Evolutionary conservation across 2,888 invertebrate species (phyloP).

Genomic region (Agrochola circellaris): DNA sequence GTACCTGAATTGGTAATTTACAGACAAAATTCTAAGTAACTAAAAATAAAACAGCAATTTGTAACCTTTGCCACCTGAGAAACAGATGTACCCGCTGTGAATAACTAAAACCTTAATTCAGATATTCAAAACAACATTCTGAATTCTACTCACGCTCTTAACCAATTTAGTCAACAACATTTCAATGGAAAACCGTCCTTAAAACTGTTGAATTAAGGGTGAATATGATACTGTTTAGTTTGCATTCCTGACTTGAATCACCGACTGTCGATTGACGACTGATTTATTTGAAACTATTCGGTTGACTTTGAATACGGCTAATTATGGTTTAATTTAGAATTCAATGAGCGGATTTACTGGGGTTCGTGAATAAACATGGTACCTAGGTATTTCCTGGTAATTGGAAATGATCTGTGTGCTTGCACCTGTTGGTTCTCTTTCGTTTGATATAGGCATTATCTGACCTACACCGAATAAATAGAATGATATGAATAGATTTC

Average conservation of each 20-base stretch:
- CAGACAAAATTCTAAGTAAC: neutral
- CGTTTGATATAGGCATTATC: neutral
- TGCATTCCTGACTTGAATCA: slow-evolving; percentile 2
- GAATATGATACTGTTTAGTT: neutral
- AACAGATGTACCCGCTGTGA: slow-evolving; percentile 31
- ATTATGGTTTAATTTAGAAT: slow-evolving; percentile 47
- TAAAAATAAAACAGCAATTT: slow-evolving; percentile 8
- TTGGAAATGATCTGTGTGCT: neutral
- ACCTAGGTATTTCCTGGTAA: neutral
- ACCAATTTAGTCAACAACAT: slow-evolving; percentile 6
- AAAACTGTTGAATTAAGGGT: accelerated
- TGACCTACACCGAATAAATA: neutral
- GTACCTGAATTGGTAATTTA: neutral
- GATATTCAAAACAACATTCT: slow-evolving; percentile 52
- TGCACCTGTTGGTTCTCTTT: neutral
- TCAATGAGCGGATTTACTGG: slow-evolving; percentile 10
- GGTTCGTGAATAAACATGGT: slow-evolving; percentile 14
- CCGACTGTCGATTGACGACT: neutral
- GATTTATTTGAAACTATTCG: slow-evolving; percentile 39
- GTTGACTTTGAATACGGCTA: slow-evolving; percentile 40
- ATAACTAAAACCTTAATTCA: slow-evolving; percentile 48
- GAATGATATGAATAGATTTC: neutral
- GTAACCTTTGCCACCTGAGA: slow-evolving; percentile 3
- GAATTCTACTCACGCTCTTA: slow-evolving; percentile 38
- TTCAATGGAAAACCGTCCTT: slow-evolving; percentile 22